Percentiles rank a stretch among this genome's conserved stretches.
phyloP scores from a whole-genome alignment of 1,140 invertebrate genomes.

The Cyrtorhinus lividipennis region DNA sequence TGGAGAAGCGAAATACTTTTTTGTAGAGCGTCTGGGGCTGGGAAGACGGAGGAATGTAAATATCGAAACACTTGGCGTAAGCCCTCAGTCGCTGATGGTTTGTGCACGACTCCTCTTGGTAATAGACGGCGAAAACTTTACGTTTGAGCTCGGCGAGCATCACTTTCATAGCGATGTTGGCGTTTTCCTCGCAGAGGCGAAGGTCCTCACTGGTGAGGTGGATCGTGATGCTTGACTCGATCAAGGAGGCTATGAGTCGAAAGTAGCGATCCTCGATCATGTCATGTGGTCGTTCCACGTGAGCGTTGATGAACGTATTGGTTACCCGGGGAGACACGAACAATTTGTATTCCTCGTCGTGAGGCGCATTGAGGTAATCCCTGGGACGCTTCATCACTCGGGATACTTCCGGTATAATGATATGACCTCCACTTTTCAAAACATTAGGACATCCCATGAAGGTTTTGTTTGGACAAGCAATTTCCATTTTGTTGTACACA shows the following conservation, averaged over 20 bases:
- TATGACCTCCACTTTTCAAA: constrained; percentile 18
- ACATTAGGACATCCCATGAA: constrained; percentile 19
- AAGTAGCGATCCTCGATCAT: constrained; percentile 22
- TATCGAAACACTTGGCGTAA: constrained; percentile 21
- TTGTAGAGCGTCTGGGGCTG: constrained; percentile 20
- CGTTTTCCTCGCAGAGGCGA: constrained; percentile 15
- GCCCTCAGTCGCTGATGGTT: constrained; percentile 16
- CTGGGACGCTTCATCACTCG: constrained; percentile 23
- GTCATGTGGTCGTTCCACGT: constrained; percentile 22
- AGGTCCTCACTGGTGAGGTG: constrained; percentile 22
- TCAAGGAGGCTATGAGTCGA: constrained; percentile 17
- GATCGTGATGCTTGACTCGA: constrained; percentile 21
- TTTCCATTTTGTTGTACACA: constrained; percentile 19
- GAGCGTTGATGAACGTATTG: constrained; percentile 19
- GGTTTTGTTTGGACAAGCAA: constrained; percentile 20
- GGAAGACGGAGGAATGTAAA: constrained; percentile 13
- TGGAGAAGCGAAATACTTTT: constrained; percentile 21
- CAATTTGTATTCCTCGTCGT: constrained; percentile 16
- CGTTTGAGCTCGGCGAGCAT: constrained; percentile 21
- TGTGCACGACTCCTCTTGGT: constrained; percentile 17
- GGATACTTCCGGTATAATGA: constrained; percentile 25
- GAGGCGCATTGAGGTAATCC: constrained; percentile 10
- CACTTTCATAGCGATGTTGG: constrained; percentile 19
- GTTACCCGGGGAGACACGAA: constrained; percentile 20
- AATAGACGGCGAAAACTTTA: constrained; percentile 22